These are phyloP conservation scores for Sarotherodon lohbergeri DNA, from an alignment of 2,113 vertebrate species.

Conservation along the genomic window DNA sequence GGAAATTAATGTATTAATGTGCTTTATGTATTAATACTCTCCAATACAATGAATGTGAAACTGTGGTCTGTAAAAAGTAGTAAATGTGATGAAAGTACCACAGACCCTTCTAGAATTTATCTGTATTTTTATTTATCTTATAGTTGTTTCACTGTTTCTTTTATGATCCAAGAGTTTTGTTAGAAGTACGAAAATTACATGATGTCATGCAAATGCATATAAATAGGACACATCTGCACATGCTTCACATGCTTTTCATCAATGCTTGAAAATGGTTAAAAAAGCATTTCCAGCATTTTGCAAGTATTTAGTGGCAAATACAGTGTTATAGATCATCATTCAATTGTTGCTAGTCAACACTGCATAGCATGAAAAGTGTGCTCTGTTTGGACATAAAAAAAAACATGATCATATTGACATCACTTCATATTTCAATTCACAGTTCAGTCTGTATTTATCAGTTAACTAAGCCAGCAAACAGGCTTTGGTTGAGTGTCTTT, in stretches of 20 bases:
- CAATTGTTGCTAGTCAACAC: background rate
- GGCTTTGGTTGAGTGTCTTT: background rate
- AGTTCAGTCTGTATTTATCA: background rate
- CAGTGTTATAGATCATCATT: background rate
- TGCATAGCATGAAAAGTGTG: background rate
- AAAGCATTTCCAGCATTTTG: background rate
- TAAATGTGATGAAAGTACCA: background rate
- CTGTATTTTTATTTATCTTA: background rate
- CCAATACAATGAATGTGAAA: background rate
- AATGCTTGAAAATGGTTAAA: background rate
- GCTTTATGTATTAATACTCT: background rate
- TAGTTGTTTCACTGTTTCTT: background rate
- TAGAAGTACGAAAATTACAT: background rate
- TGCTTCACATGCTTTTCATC: background rate
- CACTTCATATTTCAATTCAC: background rate
- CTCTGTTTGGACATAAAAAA: background rate
- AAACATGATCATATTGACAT: background rate
- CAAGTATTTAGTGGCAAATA: background rate
- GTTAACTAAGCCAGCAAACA: fast-evolving
- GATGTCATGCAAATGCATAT: background rate
- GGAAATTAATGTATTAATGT: background rate
- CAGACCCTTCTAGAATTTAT: background rate
- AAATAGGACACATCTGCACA: background rate
- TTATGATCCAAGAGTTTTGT: background rate
- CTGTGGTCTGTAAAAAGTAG: background rate